Conservation (phyloP, 1,140 invertebrate species). For the Rhyacophila brunnea region DNA sequence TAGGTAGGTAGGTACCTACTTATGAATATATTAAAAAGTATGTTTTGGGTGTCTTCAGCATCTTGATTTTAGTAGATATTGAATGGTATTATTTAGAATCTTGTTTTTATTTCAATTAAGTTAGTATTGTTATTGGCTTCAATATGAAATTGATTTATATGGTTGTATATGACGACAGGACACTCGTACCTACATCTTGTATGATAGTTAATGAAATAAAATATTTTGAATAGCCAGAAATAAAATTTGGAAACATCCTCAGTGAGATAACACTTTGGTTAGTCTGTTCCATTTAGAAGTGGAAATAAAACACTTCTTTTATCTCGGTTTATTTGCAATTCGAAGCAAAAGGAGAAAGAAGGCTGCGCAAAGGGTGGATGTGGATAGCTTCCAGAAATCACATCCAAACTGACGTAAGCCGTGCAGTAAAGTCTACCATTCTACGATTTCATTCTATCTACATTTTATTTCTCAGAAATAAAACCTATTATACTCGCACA, state of each 20-base stretch:
- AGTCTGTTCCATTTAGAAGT: constrained; percentile 26
- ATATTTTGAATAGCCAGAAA: not conserved
- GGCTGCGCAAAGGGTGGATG: constrained; percentile 4
- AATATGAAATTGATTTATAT: too few species aligned
- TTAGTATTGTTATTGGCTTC: too few species aligned
- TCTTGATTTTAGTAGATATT: too few species aligned
- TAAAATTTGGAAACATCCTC: not conserved
- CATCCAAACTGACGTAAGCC: constrained; percentile 31
- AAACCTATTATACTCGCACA: constrained; percentile 26
- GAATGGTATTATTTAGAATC: too few species aligned
- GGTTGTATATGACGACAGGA: too few species aligned
- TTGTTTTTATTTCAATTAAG: too few species aligned
- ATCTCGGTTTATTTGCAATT: constrained; percentile 24
- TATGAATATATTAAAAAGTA: too few species aligned
- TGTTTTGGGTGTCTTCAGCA: too few species aligned
- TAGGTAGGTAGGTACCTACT: too few species aligned
- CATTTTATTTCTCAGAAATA: constrained; percentile 35
- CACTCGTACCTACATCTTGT: too few species aligned
- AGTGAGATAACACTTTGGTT: not conserved
- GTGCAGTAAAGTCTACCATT: constrained; percentile 35
- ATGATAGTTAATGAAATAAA: not conserved
- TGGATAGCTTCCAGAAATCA: constrained; percentile 17
- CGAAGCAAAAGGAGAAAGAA: constrained; percentile 15
- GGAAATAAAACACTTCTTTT: constrained; percentile 34
- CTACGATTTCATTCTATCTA: constrained; percentile 35